Evolutionary conservation across 2,888 invertebrate species (phyloP).

Genomic region (Eustalomyia histrio): DNA sequence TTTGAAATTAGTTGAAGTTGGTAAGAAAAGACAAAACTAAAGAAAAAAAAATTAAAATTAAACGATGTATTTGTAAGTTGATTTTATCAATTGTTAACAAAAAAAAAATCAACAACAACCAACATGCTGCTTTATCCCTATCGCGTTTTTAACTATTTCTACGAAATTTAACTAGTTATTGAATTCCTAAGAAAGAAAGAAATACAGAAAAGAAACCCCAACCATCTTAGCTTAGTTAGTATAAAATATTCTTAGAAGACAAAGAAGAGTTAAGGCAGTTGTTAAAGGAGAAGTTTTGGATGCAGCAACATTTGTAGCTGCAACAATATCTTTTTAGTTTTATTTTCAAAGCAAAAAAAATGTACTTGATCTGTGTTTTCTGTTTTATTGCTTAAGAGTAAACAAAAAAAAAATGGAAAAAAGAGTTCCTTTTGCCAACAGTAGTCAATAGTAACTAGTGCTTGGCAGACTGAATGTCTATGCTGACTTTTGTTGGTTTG

Average conservation of each 20-base stretch:
- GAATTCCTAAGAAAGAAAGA: conserved; percentile 59
- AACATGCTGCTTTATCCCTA: conserved; percentile 56
- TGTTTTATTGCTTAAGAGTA: conserved; percentile 49
- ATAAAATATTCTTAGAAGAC: conserved; percentile 56
- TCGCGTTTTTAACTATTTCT: conserved; percentile 61
- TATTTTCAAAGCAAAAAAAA: conserved; percentile 6
- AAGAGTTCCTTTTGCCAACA: conserved; percentile 32
- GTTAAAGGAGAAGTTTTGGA: conserved; percentile 8
- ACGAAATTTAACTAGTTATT: conserved; percentile 64
- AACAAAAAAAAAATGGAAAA: background rate
- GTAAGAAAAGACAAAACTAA: background rate
- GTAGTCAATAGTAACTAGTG: conserved; percentile 59
- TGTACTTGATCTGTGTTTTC: conserved; percentile 39
- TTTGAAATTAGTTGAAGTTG: background rate
- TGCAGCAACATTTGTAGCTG: conserved; percentile 20
- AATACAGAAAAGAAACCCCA: conserved; percentile 39
- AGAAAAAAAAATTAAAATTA: conserved; percentile 53
- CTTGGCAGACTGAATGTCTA: conserved; percentile 69
- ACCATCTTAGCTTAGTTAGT: conserved; percentile 1
- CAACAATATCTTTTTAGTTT: background rate
- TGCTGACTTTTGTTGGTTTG: conserved; percentile 31
- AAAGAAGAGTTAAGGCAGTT: conserved; percentile 26
- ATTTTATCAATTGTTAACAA: conserved; percentile 59
- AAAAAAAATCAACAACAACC: background rate
- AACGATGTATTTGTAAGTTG: conserved; percentile 57